Base-by-base conservation (phyloP, 1,140 invertebrate genomes). In the Dendrolimus kikuchii region DNA sequence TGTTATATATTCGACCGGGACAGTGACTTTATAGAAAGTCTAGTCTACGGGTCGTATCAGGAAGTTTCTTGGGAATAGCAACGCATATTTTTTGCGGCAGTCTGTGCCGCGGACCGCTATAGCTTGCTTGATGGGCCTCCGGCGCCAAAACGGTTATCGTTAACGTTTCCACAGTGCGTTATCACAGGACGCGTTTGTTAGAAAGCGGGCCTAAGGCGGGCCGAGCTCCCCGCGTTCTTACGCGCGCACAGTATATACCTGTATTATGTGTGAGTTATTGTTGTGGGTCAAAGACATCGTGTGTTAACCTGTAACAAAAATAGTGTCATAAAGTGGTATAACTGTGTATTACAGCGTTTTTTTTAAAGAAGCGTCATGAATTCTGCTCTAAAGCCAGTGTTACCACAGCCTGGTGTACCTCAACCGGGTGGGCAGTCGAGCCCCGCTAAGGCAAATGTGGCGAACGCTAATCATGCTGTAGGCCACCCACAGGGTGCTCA, bases 381-480 rank as follows among this genome's bases (percentile, higher is more conserved):
- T 84, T 88, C 89, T 74, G 84, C 88, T 70, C 70, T 89, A 75
- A 89, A 89, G 77, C 88, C 89, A 64, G 88, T 84, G 61, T 65
- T 89, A 61, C 71, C 87, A 56, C 76, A 87, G 66, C 72, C 86
- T 55, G 84, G 80, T 55, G 81, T 81, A 50, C 82, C 86, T 55
- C 84, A 86, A 68, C 71, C 82, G 49, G 75, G 74, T 53, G 77
- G 78, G 50, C 81, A 83, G 62, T 55, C 82, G 49, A 85, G 79
- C 62, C 83, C 81, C 49, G 78, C 80, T 6, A 83, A 85, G 63
- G 78, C 60, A 48, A 81, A 78, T 69, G 79, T 80, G 42, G 77
- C 77, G 23, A 77, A 48, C 57, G 76, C 68, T n/a, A 78, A 76
- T 59, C 76, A 77, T 67, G 63, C 73, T 46, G 81, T 77, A 49